phyloP scores from a whole-genome alignment of 1,140 invertebrate species.

The Apocrypta bakeri region DNA sequence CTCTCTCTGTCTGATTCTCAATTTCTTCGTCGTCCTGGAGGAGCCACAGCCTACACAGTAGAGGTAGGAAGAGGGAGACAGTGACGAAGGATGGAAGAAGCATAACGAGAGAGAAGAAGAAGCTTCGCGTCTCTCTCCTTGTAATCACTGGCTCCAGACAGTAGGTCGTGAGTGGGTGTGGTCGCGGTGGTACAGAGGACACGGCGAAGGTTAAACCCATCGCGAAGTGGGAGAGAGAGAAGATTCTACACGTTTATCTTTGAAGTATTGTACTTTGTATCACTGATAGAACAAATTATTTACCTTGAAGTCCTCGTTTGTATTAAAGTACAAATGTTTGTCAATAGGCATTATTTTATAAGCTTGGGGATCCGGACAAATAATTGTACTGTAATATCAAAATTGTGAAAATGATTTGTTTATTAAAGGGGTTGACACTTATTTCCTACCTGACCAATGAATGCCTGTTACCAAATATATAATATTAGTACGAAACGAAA shows the following conservation, averaged over 20 bases:
- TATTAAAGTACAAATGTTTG: too few species aligned
- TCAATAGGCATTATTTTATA: too few species aligned
- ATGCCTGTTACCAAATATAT: too few species aligned
- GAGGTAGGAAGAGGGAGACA: background rate
- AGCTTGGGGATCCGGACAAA: too few species aligned
- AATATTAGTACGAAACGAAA: too few species aligned
- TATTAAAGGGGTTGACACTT: too few species aligned
- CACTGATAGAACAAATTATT: too few species aligned
- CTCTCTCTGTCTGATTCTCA: background rate
- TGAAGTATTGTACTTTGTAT: background rate
- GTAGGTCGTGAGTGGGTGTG: constrained; percentile 57
- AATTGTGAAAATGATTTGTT: too few species aligned
- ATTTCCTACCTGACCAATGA: too few species aligned
- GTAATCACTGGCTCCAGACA: constrained; percentile 39
- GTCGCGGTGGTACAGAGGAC: constrained; percentile 54
- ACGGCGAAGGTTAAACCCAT: constrained; percentile 61
- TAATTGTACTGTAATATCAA: too few species aligned
- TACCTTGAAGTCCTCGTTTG: too few species aligned
- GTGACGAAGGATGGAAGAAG: constrained; percentile 21
- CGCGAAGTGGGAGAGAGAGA: constrained; percentile 52
- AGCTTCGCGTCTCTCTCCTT: background rate
- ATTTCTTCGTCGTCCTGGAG: background rate
- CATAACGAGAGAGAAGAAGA: constrained; percentile 32
- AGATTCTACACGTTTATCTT: background rate
- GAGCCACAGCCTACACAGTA: background rate